Percentiles rank a stretch among this genome's conserved stretches.
phyloP scores from a whole-genome alignment of 2,888 invertebrate species.

The Rhingia campestris region DNA sequence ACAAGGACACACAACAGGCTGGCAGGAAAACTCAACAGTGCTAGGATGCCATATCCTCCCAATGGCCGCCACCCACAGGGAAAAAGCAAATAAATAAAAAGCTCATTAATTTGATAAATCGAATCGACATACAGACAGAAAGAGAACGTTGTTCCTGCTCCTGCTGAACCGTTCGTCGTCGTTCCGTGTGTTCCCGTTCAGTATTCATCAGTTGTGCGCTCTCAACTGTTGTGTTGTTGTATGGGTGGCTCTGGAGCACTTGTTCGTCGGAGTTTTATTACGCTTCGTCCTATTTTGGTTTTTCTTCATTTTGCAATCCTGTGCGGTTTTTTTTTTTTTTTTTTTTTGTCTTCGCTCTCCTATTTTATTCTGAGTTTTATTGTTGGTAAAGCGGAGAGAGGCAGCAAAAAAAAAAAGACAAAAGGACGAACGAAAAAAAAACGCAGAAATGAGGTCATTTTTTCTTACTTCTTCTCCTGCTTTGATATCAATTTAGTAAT shows the following conservation, averaged over 20 bases:
- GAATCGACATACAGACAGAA: constrained; percentile 74
- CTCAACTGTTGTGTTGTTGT: constrained; percentile 18
- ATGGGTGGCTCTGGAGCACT: constrained; percentile 15
- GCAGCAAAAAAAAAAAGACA: constrained; percentile 10
- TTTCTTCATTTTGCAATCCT: constrained; percentile 60
- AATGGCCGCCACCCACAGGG: constrained; percentile 46
- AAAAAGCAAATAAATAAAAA: constrained; percentile 80
- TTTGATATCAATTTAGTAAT: constrained; percentile 74
- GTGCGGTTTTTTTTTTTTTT: constrained; percentile 56
- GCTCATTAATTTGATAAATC: constrained; percentile 82
- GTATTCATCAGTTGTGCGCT: constrained; percentile 34
- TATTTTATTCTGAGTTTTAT: constrained; percentile 65
- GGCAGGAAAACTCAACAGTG: constrained; percentile 64
- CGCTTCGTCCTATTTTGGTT: constrained; percentile 71
- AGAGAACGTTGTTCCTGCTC: constrained; percentile 43
- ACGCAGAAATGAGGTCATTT: constrained; percentile 74
- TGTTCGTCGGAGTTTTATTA: constrained; percentile 62
- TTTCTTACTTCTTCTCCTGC: constrained; percentile 69
- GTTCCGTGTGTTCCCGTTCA: constrained; percentile 34
- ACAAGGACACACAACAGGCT: constrained; percentile 73
- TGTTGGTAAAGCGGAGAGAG: constrained; percentile 57
- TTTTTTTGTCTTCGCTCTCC: constrained; percentile 34
- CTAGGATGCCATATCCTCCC: constrained; percentile 58
- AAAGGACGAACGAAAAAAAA: constrained; percentile 43
- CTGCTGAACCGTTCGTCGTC: not conserved